Evolutionary conservation across 2,113 vertebrate species (phyloP).

Genomic region (Myiopsitta monachus): DNA sequence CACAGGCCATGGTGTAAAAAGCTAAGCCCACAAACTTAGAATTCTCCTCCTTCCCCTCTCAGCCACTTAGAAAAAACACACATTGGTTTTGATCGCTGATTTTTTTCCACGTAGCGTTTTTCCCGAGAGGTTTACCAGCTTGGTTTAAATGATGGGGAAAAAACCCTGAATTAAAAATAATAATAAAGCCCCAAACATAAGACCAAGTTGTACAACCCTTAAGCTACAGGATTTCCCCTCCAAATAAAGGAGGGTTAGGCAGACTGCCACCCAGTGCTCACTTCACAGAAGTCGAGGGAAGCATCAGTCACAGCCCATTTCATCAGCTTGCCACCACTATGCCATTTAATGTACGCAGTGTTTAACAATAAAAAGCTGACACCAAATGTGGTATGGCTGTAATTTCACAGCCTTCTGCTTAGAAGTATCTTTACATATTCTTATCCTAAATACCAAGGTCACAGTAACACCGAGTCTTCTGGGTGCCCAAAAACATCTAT

Average conservation of each 20-base stretch:
- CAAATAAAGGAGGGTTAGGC: not conserved
- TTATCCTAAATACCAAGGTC: not conserved
- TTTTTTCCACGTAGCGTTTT: not conserved
- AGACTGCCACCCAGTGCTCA: constrained; percentile 44
- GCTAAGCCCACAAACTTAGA: not conserved
- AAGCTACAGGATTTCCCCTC: not conserved
- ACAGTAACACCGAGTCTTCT: not conserved
- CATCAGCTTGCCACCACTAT: not conserved
- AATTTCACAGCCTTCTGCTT: not conserved
- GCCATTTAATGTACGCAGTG: not conserved
- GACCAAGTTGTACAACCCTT: not conserved
- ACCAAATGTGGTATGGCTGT: not conserved
- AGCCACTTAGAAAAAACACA: not conserved
- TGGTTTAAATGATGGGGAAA: not conserved
- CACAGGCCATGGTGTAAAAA: accelerated
- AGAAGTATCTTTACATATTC: not conserved
- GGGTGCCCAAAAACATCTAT: not conserved
- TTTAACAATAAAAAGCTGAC: not conserved
- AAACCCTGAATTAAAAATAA: not conserved
- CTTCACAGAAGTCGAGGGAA: not conserved
- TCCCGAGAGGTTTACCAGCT: not conserved
- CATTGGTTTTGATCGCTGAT: not conserved
- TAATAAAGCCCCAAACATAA: not conserved
- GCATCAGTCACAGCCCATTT: not conserved
- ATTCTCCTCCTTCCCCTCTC: not conserved